Evolutionary conservation across 2,888 invertebrate species (phyloP).

Genomic region (Crocallis elinguaria): DNA sequence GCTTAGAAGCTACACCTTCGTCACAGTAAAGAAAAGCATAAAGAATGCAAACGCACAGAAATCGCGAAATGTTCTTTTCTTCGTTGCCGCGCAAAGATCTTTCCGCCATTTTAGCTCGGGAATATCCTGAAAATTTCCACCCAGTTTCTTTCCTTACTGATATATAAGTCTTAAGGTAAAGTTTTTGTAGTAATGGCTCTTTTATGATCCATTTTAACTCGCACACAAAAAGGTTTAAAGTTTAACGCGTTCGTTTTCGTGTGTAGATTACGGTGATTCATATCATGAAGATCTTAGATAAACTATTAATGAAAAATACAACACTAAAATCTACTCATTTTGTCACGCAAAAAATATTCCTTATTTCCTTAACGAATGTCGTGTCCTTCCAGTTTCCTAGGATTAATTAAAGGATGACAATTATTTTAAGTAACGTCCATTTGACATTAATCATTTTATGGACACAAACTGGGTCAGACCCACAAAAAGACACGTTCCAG

Average conservation of each 20-base stretch:
- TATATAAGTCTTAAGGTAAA: not conserved
- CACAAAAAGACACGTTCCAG: conserved; percentile 1
- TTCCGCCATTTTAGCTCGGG: conserved; percentile 10
- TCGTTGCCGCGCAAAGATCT: conserved; percentile 13
- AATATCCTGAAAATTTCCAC: conserved; percentile 13
- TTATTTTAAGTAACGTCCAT: conserved; percentile 4
- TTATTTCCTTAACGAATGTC: not conserved
- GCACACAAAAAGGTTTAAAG: not conserved
- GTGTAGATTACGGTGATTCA: no score
- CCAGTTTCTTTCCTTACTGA: conserved; percentile 9
- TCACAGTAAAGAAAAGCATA: conserved; percentile 7
- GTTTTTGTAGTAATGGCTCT: conserved; percentile 6
- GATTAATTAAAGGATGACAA: conserved; percentile 3
- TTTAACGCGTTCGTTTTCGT: no score
- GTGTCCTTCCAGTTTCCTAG: not conserved
- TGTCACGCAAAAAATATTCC: no score
- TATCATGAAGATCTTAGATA: no score
- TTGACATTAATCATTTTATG: conserved; percentile 12
- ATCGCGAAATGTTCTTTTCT: conserved; percentile 14
- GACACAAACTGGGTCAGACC: conserved; percentile 9
- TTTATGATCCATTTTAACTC: conserved; percentile 9
- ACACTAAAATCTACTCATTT: no score
- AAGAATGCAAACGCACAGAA: conserved; percentile 2
- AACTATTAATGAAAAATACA: no score
- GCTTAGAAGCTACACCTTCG: no score